phyloP scores from a whole-genome alignment of 2,888 invertebrate species.

The Rambutsinella grinnellia region DNA sequence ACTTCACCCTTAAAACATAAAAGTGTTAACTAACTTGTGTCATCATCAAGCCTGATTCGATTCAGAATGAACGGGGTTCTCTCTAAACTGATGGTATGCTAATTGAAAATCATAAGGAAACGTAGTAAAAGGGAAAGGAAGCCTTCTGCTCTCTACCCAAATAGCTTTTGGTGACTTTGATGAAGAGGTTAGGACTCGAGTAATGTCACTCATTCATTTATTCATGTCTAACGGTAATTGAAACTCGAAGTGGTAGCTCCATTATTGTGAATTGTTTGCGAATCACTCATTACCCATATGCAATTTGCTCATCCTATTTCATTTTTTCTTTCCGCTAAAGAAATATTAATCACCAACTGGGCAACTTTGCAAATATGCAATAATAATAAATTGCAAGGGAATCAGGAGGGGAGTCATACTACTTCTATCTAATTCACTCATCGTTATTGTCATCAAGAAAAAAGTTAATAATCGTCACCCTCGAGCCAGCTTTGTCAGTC shows the following conservation, averaged over 20 bases:
- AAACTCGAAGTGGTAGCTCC: constrained; percentile 17
- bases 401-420: background rate
- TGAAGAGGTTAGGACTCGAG: constrained; percentile 30
- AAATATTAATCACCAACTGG: background rate
- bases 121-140: constrained; percentile 42
- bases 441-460: background rate
- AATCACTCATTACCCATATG: background rate
- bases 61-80: background rate
- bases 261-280: background rate
- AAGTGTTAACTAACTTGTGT: constrained; percentile 49
- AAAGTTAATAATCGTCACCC: constrained; percentile 39
- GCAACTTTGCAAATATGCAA: background rate
- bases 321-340: background rate
- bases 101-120: constrained; percentile 33
- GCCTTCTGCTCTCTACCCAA: constrained; percentile 19
- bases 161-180: constrained; percentile 30
- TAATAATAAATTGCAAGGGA: background rate
- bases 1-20: constrained; percentile 43
- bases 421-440: constrained; percentile 27
- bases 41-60: constrained; percentile 13
- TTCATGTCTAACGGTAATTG: constrained; percentile 23
- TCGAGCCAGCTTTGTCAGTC: background rate
- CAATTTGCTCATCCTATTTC: too few relatives aligned
- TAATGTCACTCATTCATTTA: constrained; percentile 25
- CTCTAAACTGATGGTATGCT: constrained; percentile 29